Evolutionary conservation across 2,113 vertebrate genomes (phyloP).

Genomic region (Rutilus rutilus): DNA sequence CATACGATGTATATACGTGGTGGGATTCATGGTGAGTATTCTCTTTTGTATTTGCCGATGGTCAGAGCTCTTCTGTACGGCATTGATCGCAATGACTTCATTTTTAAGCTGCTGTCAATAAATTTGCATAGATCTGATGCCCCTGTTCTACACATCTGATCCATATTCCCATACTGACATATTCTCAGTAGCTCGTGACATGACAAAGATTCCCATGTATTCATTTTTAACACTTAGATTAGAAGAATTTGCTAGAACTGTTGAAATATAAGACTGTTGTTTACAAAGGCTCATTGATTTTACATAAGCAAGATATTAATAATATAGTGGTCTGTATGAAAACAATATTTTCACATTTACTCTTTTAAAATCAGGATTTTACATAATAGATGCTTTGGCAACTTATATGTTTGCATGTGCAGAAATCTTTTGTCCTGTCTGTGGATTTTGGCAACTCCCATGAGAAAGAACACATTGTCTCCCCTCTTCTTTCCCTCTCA

Average conservation of each 20-base stretch:
- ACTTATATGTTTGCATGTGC: not conserved
- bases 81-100: not conserved
- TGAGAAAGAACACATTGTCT: not conserved
- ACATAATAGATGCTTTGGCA: not conserved
- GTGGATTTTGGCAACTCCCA: not conserved
- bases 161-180: not conserved
- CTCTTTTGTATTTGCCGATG: not conserved
- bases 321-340: not conserved
- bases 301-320: not conserved
- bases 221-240: not conserved
- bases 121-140: not conserved
- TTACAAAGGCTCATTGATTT: not conserved
- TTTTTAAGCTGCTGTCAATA: not conserved
- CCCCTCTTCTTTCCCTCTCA: not conserved
- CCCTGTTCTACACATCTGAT: not conserved
- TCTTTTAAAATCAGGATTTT: not conserved
- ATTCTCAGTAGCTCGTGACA: not conserved
- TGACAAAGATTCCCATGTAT: not conserved
- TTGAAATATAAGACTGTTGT: not conserved
- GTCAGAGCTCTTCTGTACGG: not conserved
- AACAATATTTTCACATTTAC: not conserved
- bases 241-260: not conserved
- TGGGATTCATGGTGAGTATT: slow-evolving; percentile 81
- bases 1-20: slow-evolving; percentile 76
- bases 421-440: not conserved